Percentiles rank a stretch among this genome's conserved stretches.
Evolutionary conservation across 2,113 vertebrate species (phyloP).

Genomic region (Mesocricetus auratus): DNA sequence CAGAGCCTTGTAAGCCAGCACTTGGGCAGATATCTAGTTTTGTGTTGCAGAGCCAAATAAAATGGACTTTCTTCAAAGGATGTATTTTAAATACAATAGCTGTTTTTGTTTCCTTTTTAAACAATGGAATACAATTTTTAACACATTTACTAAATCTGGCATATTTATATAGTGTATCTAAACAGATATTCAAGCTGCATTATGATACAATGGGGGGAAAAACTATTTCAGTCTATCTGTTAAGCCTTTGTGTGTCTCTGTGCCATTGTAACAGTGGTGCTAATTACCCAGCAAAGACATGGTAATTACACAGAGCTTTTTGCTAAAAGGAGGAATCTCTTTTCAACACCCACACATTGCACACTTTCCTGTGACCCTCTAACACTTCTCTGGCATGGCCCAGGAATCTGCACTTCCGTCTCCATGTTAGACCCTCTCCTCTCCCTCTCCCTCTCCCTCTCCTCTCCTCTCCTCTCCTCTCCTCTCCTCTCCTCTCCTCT

Average conservation of each 20-base stretch:
- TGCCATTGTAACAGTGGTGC: conserved; percentile 90
- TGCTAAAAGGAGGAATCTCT: conserved; percentile 90
- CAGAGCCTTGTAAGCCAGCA: not conserved
- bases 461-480: too few relatives aligned
- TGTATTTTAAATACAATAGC: conserved; percentile 69
- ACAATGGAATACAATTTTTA: conserved; percentile 78
- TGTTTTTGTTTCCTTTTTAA: conserved; percentile 64
- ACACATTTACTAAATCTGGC: conserved; percentile 81
- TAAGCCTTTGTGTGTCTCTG: conserved; percentile 86
- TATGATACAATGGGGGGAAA: conserved; percentile 64
- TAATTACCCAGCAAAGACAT: conserved; percentile 95
- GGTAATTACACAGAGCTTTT: conserved; percentile 94
- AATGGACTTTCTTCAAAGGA: conserved; percentile 72
- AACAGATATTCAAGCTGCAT: conserved; percentile 82
- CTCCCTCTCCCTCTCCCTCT: too few relatives aligned
- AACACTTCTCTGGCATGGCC: conserved; percentile 75
- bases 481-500: too few relatives aligned
- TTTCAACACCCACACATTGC: conserved; percentile 88
- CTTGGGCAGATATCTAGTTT: conserved; percentile 57
- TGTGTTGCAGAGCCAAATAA: conserved; percentile 66
- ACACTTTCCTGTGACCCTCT: conserved; percentile 88
- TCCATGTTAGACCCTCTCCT: conserved; percentile 38
- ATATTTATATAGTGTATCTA: conserved; percentile 85
- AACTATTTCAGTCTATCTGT: conserved; percentile 86
- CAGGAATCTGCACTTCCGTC: conserved; percentile 64